Evolutionary conservation across 2,888 invertebrate species (phyloP).

Genomic region (Julus scanicus): DNA sequence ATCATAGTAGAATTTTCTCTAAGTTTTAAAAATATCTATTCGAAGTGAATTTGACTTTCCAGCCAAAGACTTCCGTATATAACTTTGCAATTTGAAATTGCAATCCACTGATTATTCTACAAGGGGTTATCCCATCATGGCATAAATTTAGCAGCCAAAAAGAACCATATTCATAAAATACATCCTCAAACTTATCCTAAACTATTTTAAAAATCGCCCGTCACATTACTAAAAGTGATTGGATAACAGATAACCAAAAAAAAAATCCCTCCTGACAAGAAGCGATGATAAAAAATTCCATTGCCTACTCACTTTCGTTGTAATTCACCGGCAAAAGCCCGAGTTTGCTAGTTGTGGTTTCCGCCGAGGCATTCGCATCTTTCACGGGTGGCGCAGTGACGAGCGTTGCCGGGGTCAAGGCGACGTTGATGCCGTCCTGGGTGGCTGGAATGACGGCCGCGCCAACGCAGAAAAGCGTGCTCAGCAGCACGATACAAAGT

Average conservation of each 20-base stretch:
- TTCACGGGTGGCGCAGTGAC: neutral
- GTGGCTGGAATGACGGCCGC: neutral
- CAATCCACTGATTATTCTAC: neutral
- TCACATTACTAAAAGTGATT: neutral
- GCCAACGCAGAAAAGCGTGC: neutral
- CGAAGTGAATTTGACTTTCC: neutral
- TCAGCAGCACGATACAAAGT: neutral
- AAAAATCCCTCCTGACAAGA: neutral
- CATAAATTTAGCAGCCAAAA: neutral
- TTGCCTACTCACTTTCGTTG: neutral
- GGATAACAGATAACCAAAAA: neutral
- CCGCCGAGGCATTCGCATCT: neutral
- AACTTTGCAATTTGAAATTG: neutral
- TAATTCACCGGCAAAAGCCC: neutral
- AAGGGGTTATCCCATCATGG: neutral
- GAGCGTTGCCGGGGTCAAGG: neutral
- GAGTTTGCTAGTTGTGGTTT: neutral
- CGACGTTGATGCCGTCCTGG: neutral
- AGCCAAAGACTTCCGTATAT: neutral
- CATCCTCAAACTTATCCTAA: neutral
- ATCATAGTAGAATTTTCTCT: neutral
- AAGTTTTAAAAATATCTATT: neutral
- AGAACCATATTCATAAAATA: neutral
- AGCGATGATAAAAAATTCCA: neutral
- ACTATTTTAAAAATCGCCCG: too few relatives aligned